Conservation (phyloP, 1,140 invertebrate species). For the Drosophila repleta region DNA sequence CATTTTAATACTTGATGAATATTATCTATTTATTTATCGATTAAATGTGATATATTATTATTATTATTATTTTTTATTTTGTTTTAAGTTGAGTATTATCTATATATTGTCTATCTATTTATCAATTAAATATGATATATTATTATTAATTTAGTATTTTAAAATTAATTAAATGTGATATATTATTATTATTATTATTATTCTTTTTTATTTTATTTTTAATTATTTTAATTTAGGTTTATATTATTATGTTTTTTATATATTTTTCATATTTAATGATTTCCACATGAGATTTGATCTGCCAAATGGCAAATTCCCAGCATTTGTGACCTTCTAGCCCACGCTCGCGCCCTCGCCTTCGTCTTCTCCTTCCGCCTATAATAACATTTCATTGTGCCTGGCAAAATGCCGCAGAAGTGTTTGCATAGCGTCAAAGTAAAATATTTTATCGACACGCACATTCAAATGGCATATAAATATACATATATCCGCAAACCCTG, state of each 20-base stretch:
- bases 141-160: no score
- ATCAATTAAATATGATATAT: no score
- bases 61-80: no score
- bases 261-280: neutral
- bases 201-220: no score
- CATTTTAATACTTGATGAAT: neutral
- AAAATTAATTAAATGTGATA: no score
- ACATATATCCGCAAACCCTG: constrained; percentile 19
- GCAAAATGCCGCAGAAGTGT: constrained; percentile 74
- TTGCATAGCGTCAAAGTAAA: constrained; percentile 74
- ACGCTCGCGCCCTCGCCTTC: no score
- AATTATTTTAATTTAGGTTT: no score
- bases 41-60: no score
- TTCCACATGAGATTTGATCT: neutral
- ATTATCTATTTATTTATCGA: no score
- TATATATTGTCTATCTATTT: no score
- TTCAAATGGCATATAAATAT: constrained; percentile 10
- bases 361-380: neutral
- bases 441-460: constrained; percentile 81
- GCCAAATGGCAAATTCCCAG: constrained; percentile 14
- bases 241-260: neutral
- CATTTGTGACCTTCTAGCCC: neutral
- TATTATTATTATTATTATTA: no score
- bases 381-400: constrained; percentile 8
- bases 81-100: no score